phyloP scores from a whole-genome alignment of 2,797 vertebrate species.

The Buphagus erythrorhynchus region DNA sequence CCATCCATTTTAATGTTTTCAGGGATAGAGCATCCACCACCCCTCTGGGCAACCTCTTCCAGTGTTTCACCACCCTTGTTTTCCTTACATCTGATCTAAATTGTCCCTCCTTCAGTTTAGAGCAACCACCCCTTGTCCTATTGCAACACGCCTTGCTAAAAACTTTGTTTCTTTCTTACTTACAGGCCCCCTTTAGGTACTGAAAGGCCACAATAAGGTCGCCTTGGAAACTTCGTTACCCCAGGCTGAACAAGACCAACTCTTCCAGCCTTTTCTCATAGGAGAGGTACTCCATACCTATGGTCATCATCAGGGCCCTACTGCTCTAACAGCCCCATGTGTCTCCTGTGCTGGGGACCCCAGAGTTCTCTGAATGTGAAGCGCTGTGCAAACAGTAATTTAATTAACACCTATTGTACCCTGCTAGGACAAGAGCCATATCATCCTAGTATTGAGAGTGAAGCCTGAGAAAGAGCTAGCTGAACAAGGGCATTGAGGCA shows the following conservation, averaged over 20 bases:
- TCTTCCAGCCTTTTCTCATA: background rate
- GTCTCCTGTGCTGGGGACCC: background rate
- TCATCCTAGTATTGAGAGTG: background rate
- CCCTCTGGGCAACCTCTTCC: background rate
- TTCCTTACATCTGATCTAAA: background rate
- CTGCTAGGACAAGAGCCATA: rapidly evolving
- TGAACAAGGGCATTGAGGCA: background rate
- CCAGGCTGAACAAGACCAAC: background rate
- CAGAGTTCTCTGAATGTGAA: background rate
- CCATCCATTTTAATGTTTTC: background rate
- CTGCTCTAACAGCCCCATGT: background rate
- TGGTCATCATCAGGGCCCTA: no score
- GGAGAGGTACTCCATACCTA: background rate
- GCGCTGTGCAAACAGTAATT: background rate
- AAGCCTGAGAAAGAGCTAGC: background rate
- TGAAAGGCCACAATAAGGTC: background rate
- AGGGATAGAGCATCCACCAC: background rate
- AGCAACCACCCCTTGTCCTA: background rate
- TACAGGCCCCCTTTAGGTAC: background rate
- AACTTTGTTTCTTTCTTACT: background rate
- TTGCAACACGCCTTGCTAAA: background rate
- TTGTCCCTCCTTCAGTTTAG: background rate
- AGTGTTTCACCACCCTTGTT: background rate
- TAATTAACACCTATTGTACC: background rate
- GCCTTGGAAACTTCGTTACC: background rate